These are phyloP conservation scores for Melangyna quadrimaculata DNA, from an alignment of 2,888 invertebrate genomes.

Conservation along the genomic window DNA sequence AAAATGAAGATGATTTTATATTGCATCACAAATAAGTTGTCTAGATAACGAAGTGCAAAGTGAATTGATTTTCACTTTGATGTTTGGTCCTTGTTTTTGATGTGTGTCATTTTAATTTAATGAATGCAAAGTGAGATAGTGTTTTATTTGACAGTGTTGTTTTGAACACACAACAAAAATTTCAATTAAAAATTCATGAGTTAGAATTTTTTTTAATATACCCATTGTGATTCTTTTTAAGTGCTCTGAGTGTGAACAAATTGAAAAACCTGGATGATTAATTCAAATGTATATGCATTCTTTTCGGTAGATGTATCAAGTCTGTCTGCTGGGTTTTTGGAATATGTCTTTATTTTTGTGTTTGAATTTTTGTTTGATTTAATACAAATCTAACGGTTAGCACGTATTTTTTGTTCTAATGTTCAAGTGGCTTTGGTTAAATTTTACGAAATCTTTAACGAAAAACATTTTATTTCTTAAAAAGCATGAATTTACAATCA, in stretches of 20 bases:
- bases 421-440: too few species aligned
- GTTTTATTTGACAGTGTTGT: too few species aligned
- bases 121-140: slow-evolving; percentile 19
- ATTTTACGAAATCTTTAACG: too few species aligned
- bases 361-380: too few species aligned
- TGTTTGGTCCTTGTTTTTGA: neutral
- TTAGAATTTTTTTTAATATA: neutral
- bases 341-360: too few species aligned
- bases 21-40: slow-evolving; percentile 32
- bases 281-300: neutral
- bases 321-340: too few species aligned
- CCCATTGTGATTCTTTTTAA: neutral
- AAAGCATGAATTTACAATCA: too few species aligned
- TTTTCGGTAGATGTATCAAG: neutral
- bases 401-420: too few species aligned
- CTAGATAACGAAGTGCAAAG: slow-evolving; percentile 60
- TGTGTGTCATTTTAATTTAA: slow-evolving; percentile 19
- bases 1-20: neutral
- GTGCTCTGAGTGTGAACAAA: neutral
- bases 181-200: neutral
- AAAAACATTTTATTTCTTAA: too few species aligned
- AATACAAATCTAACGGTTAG: too few species aligned
- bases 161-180: neutral
- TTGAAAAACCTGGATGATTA: neutral
- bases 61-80: slow-evolving; percentile 45